Evolutionary conservation across 2,113 vertebrate species (phyloP).

Genomic region (Mystacornis crossleyi): DNA sequence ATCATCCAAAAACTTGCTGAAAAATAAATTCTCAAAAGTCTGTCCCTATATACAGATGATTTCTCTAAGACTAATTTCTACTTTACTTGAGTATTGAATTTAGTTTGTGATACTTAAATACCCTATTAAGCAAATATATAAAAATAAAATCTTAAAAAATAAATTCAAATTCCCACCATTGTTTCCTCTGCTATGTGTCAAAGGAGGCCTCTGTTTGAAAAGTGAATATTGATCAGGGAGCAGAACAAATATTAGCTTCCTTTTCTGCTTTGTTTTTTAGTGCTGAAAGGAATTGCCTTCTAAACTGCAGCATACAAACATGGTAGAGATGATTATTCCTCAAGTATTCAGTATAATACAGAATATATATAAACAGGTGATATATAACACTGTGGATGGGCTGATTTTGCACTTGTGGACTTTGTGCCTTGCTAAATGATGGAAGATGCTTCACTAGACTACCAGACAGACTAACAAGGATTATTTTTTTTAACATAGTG

Average conservation of each 20-base stretch:
- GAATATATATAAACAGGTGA: background rate
- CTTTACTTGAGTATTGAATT: background rate
- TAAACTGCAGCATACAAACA: background rate
- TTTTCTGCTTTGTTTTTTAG: background rate
- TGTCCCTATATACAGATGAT: background rate
- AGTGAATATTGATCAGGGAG: background rate
- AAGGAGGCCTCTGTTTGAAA: background rate
- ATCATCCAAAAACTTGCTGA: background rate
- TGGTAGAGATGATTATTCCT: background rate
- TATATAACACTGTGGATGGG: background rate
- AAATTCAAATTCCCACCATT: background rate
- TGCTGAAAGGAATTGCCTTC: background rate
- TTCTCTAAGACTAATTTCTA: background rate
- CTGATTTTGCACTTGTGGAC: slow-evolving; percentile 9
- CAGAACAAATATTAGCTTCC: background rate
- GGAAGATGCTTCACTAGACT: slow-evolving; percentile 39
- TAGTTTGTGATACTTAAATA: background rate
- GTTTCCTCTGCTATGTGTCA: background rate
- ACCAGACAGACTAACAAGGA: slow-evolving; percentile 60
- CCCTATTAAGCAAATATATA: background rate
- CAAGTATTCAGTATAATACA: background rate
- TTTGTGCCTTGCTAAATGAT: slow-evolving; percentile 17
- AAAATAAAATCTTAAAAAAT: background rate
- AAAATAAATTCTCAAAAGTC: background rate
- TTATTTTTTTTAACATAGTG: slow-evolving; percentile 29